Percentiles rank a stretch among this genome's conserved stretches.
These are phyloP conservation scores for Leuciscus idus DNA, from an alignment of 2,113 vertebrate genomes.

Conservation along the genomic window DNA sequence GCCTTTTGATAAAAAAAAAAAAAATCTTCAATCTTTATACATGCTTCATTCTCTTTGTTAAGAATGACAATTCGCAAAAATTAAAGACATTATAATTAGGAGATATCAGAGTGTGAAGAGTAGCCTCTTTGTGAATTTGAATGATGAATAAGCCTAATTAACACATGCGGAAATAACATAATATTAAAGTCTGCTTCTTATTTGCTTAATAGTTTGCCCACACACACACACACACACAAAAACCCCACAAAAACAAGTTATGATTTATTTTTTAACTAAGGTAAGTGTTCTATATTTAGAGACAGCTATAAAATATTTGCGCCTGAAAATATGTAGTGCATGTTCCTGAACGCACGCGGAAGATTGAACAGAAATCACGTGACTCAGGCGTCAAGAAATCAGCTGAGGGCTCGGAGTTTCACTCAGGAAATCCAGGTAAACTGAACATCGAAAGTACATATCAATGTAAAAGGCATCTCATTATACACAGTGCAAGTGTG, in stretches of 20 bases:
- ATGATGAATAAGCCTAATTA: background rate
- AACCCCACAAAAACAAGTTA: background rate
- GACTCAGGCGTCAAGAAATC: conserved; percentile 44
- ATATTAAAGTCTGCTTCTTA: background rate
- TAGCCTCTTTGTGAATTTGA: background rate
- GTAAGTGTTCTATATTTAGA: background rate
- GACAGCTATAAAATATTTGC: background rate
- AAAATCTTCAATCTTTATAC: no score
- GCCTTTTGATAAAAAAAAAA: background rate
- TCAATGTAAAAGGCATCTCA: background rate
- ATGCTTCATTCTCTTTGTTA: background rate
- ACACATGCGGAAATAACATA: background rate
- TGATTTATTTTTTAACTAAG: background rate
- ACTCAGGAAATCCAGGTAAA: conserved; percentile 47
- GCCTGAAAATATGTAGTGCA: background rate
- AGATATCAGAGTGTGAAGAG: background rate
- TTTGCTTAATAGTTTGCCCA: background rate
- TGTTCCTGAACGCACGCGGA: background rate
- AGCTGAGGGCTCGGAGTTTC: conserved; percentile 25
- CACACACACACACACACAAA: no score
- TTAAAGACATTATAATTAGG: background rate
- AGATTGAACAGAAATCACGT: conserved; percentile 25
- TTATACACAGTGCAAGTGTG: background rate
- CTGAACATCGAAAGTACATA: background rate
- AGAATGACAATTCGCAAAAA: no score